Base-by-base conservation (phyloP, 2,888 invertebrate species). In the Leptura quadrifasciata region DNA sequence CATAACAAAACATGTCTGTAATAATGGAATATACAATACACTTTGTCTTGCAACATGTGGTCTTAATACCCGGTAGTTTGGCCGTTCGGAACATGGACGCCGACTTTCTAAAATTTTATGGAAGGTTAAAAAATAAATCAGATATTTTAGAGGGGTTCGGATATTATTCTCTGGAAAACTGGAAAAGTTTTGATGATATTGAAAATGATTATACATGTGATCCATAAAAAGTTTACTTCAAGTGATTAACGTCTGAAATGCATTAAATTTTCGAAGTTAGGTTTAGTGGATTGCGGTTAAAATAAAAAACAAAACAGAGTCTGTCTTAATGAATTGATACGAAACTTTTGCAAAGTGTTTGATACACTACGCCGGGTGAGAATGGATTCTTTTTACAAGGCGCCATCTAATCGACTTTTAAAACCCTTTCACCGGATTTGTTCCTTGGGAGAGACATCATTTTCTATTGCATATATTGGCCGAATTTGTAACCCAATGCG, bases 1-100 rank as follows among this genome's bases (percentile, higher is more conserved):
- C 58, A 67, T 72, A 76, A 75, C 78, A 71, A 64, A 77, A 79
- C 80, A 77, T 72, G 74, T 58, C 61, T 70, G 72, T 77, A 76
- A 80, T 80, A 79, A 78, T 79, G 79, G 79, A 75, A 85, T 85
- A 85, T 85, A 86, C 85, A 85, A 85, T 86, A 86, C 86, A 87
- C 87, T 87, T 85, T 84, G 84, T 88, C 88, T 88, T 88, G 88
- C 85, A 87, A 86, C 88, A 88, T 87, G 86, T 88, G 87, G 84
- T 81, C 85, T 82, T 88, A 86, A 88, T 88, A 85, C 78, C 79
- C 75, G 58, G 71, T 76, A 78, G 76, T 82, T 77, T 72, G 74
- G 75, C 35, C 58, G 57, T 39, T 57, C 27, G 63, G 75, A 64
- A 73, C 77, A 76, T 73, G 76, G 73, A 58, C 76, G 73, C 73